Percentiles rank a stretch among this genome's conserved stretches.
Conservation (phyloP, 2,888 invertebrate species). For the Mantis religiosa region DNA sequence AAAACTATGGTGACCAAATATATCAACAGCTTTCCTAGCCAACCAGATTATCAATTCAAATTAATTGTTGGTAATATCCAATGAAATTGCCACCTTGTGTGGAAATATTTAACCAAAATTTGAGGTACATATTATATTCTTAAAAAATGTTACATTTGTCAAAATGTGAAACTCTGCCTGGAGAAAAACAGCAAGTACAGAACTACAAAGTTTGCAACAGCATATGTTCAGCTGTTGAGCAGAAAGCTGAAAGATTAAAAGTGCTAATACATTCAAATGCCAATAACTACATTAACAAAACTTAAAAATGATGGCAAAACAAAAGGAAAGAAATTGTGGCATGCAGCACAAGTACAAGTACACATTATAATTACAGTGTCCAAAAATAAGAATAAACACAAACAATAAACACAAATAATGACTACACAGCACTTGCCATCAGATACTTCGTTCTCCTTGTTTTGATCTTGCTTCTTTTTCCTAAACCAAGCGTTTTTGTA, state of each 20-base stretch:
- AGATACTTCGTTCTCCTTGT: conserved; percentile 36
- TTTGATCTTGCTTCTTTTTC: conserved; percentile 49
- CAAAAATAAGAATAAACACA: neutral
- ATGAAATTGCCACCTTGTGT: too few species aligned
- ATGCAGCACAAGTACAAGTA: neutral
- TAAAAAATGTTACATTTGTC: too few species aligned
- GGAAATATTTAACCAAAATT: too few species aligned
- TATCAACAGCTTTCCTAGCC: too few species aligned
- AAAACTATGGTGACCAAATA: too few species aligned
- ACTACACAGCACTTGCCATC: conserved; percentile 29
- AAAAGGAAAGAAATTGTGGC: neutral
- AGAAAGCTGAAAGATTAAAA: neutral
- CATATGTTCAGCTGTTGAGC: too few species aligned
- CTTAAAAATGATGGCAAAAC: neutral
- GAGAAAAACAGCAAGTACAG: too few species aligned
- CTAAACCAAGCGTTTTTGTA: conserved; percentile 83
- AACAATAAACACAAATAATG: neutral
- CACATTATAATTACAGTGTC: neutral
- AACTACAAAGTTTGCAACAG: too few species aligned
- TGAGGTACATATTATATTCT: too few species aligned
- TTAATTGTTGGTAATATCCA: too few species aligned
- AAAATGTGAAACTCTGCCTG: too few species aligned
- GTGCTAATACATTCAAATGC: neutral
- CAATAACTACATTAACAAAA: neutral
- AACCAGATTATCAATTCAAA: too few species aligned